These are phyloP conservation scores for Drosophila pallidifrons DNA, from an alignment of 1,140 invertebrate genomes.

Conservation along the genomic window DNA sequence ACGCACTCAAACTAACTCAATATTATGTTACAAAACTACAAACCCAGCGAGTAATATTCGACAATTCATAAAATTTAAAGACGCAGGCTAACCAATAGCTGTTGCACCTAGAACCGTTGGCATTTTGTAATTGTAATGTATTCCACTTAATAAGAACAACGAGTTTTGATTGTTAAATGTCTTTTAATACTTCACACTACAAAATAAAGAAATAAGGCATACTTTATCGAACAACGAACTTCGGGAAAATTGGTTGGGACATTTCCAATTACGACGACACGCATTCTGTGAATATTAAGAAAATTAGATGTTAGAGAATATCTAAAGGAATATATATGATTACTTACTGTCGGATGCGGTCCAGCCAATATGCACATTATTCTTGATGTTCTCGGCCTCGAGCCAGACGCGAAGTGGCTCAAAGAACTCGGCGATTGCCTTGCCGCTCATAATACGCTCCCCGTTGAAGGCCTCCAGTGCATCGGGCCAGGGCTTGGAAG, in stretches of 20 bases:
- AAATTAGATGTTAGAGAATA: neutral
- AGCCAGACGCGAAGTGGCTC: conserved; percentile 92
- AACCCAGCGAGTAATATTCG: too few species aligned
- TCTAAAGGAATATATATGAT: neutral
- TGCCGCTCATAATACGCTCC: conserved; percentile 89
- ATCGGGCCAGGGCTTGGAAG: conserved; percentile 92
- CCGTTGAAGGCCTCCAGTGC: conserved; percentile 93
- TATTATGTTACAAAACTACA: too few species aligned
- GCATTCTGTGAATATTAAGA: conserved; percentile 62
- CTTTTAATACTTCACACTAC: conserved; percentile 45
- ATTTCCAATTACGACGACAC: conserved; percentile 47
- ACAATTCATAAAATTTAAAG: too few species aligned
- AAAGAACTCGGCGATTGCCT: conserved; percentile 92
- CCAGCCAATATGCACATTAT: conserved; percentile 92
- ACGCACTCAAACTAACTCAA: too few species aligned
- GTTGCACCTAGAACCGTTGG: too few species aligned
- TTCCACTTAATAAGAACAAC: conserved; percentile 43
- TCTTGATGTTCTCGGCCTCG: conserved; percentile 90
- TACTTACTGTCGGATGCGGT: conserved; percentile 85
- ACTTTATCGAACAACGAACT: conserved; percentile 51
- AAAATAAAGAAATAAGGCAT: conserved; percentile 6
- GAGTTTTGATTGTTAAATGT: conserved; percentile 37
- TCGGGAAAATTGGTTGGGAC: conserved; percentile 7
- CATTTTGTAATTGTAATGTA: conserved; percentile 70
- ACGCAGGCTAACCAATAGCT: too few species aligned